Percentiles rank a stretch among this genome's conserved stretches.
Conservation (phyloP, 2,888 invertebrate genomes). For the Saturnia pavonia region DNA sequence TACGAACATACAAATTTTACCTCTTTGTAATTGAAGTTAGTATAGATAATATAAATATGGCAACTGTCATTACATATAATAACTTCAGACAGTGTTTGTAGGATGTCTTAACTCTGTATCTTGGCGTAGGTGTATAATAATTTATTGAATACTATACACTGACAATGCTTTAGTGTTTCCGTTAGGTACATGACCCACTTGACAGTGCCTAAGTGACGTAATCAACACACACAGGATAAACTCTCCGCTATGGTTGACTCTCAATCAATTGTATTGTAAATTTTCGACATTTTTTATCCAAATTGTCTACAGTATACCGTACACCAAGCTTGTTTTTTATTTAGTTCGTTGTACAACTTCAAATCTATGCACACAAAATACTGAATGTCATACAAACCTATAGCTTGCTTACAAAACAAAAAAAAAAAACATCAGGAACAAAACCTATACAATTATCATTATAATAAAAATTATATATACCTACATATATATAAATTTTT, state of each 20-base stretch:
- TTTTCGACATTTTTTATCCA: neutral
- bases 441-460: too few relatives aligned
- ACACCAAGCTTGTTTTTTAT: neutral
- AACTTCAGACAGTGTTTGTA: neutral
- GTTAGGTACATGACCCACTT: conserved; percentile 54
- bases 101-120: neutral
- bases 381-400: too few relatives aligned
- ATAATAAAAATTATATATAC: too few relatives aligned
- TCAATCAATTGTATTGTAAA: neutral
- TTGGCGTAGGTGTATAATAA: conserved; percentile 15
- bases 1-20: too few relatives aligned
- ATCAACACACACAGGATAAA: conserved; percentile 9
- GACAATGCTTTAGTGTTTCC: conserved; percentile 47
- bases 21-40: neutral
- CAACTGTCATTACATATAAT: neutral
- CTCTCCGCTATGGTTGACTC: conserved; percentile 6
- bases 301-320: neutral
- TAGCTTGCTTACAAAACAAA: too few relatives aligned
- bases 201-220: conserved; percentile 29
- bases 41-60: neutral
- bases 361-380: neutral
- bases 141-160: conserved; percentile 18
- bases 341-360: neutral
- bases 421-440: too few relatives aligned
- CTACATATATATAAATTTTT: too few relatives aligned